These are phyloP conservation scores for Magallana nippona DNA, from an alignment of 2,888 invertebrate genomes.

Conservation along the genomic window DNA sequence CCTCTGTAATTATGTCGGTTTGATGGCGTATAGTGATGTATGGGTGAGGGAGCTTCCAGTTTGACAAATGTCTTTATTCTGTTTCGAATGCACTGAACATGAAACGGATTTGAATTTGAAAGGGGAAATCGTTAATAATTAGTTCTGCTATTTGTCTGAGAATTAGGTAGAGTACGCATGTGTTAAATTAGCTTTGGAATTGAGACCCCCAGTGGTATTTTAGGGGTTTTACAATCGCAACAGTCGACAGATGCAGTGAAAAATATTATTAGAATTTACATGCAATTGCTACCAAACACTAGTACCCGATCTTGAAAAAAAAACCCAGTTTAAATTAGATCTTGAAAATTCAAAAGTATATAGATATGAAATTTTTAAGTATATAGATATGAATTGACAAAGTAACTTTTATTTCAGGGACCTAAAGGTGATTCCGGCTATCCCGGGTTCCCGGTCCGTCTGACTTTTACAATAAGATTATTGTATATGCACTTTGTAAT, in stretches of 20 bases:
- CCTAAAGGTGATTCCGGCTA: slow-evolving; percentile 41
- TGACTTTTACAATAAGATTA: slow-evolving; percentile 28
- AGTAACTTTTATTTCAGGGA: slow-evolving; percentile 37
- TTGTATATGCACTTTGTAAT: background rate
- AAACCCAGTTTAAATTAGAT: no score
- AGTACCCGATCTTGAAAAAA: no score
- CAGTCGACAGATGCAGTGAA: no score
- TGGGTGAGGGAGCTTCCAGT: background rate
- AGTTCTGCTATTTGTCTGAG: background rate
- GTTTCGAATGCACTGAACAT: slow-evolving; percentile 16
- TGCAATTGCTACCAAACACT: no score
- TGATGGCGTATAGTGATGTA: slow-evolving; percentile 5
- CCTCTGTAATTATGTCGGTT: background rate
- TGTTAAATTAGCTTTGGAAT: background rate
- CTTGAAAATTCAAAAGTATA: no score
- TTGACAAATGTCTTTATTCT: slow-evolving; percentile 30
- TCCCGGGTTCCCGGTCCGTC: slow-evolving; percentile 44
- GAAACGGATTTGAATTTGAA: background rate
- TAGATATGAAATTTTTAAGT: no score
- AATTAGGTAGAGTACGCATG: background rate
- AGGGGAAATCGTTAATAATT: background rate
- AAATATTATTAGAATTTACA: no score
- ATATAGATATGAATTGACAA: background rate
- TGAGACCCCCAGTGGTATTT: no score
- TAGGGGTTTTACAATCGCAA: no score